A percentile compares a stretch with the other conserved stretches of the same genome.
phyloP scores from a whole-genome alignment of 2,888 invertebrate species.

The Campoletis raptor region DNA sequence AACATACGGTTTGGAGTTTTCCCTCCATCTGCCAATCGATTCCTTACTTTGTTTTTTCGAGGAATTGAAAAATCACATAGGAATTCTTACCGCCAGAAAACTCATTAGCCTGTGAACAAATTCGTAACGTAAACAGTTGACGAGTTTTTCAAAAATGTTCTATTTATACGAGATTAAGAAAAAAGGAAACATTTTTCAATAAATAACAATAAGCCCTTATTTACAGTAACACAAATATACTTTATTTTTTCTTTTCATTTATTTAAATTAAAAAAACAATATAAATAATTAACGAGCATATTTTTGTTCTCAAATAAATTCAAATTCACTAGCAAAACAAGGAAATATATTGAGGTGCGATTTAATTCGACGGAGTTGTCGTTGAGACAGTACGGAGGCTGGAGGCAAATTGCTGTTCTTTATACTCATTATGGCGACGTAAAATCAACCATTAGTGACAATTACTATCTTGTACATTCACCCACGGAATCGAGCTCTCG shows the following conservation, averaged over 20 bases:
- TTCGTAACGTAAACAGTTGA: no score
- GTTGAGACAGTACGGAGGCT: constrained; percentile 62
- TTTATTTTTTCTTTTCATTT: constrained; percentile 51
- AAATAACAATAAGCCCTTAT: constrained; percentile 1
- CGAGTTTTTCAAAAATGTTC: neutral
- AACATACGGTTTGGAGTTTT: neutral
- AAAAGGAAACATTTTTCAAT: neutral
- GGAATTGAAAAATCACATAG: constrained; percentile 20
- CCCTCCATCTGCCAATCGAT: constrained; percentile 18
- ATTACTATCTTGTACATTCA: constrained; percentile 53
- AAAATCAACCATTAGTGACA: constrained; percentile 29
- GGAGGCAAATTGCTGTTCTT: constrained; percentile 50
- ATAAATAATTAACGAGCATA: constrained; percentile 58
- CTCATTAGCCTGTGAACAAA: no score
- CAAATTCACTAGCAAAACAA: constrained; percentile 44
- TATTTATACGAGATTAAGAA: neutral
- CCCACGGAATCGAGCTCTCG: constrained; percentile 51
- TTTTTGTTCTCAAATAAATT: constrained; percentile 26
- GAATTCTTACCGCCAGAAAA: constrained; percentile 1
- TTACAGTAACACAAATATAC: constrained; percentile 69
- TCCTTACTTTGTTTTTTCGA: constrained; percentile 24
- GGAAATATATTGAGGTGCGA: constrained; percentile 49
- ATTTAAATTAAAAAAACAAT: constrained; percentile 61
- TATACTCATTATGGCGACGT: constrained; percentile 24
- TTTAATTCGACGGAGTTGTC: constrained; percentile 54